Evolutionary conservation across 1,140 invertebrate species (phyloP), one percentile per base, ranked within the genome.

Genomic region (Schlechtendalia chinensis): DNA sequence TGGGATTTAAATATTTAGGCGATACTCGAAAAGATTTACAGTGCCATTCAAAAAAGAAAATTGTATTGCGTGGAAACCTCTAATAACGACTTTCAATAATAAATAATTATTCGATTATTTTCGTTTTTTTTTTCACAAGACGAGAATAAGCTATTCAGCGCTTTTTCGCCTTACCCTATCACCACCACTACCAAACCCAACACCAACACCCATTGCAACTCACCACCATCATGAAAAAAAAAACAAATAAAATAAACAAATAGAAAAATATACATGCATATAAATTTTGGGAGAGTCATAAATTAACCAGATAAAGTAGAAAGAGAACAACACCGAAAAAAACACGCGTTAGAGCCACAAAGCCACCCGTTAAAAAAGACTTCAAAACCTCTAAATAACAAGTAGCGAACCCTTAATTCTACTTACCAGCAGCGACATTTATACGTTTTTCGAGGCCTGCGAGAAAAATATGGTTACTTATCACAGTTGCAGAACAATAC

Each of bases 241-340:
- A 63, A 24, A 63, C 24, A 50, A 79, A 61, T 47, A 79, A 79
- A 79, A 79, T 79, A 63, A 79, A 79, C 75, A 79, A 79, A 79
- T 79, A 79, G 56, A 79, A 79, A 75, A 27, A 79, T 79, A 59
- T 79, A 61, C 22, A 63, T 79, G 75, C 54, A 79, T 79, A 79
- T 79, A 79, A 79, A 79, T 79, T n/a, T 79, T 58, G 47, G 75
- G 58, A 63, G 58, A 27, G 75, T 50, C 75, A 79, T 79, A 79
- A 79, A 79, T 79, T 79, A 79, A 47, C 75, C 75, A 79, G 75
- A 79, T 79, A 79, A 79, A 79, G 75, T 79, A 79, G 56, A 79
- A 79, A 63, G 75, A 63, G 58, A 63, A 79, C 39, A 79, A 79
- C 56, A 45, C 75, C 5, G 47, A 77, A 63, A 58, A 77, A 72